Percentiles rank a stretch among this genome's conserved stretches.
Conservation (phyloP, 53 echinoderm and acorn worm genomes). For the Arbacia lixula region DNA sequence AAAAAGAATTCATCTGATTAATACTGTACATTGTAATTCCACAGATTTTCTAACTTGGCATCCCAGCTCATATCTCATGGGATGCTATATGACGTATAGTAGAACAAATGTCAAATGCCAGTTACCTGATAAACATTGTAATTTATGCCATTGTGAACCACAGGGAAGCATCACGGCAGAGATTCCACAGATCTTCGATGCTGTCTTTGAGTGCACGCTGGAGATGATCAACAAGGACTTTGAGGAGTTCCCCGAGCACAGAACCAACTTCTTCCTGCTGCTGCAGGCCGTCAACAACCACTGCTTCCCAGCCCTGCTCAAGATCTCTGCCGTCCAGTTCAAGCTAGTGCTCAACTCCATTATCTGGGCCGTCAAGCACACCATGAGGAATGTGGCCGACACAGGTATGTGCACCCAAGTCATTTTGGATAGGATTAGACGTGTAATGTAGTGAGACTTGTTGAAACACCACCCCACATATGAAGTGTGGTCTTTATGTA, state of each 20-base stretch:
- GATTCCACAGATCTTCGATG: slow-evolving; percentile 89
- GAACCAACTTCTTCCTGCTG: slow-evolving; percentile 93
- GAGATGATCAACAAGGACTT: slow-evolving; percentile 99
- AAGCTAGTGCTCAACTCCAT: slow-evolving; percentile 97
- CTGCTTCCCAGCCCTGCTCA: slow-evolving; percentile 89
- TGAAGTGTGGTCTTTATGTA: too few relatives aligned
- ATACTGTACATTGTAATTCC: too few relatives aligned
- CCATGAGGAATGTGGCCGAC: slow-evolving; percentile 99
- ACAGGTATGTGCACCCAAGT: slow-evolving; percentile 93
- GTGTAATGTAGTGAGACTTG: too few relatives aligned
- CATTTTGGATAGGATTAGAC: too few relatives aligned
- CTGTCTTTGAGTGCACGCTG: slow-evolving; percentile 93
- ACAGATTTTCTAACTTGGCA: too few relatives aligned
- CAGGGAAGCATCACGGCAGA: slow-evolving; percentile 88
- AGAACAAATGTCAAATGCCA: too few relatives aligned
- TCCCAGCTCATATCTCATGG: too few relatives aligned
- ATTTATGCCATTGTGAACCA: too few relatives aligned
- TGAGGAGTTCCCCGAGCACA: slow-evolving; percentile 98
- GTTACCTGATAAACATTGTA: too few relatives aligned
- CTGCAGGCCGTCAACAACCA: slow-evolving; percentile 98
- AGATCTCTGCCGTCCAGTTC: slow-evolving; percentile 88
- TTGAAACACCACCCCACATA: too few relatives aligned
- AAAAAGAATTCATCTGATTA: too few relatives aligned
- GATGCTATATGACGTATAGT: too few relatives aligned
- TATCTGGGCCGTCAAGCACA: slow-evolving; percentile 98